Percentiles rank a stretch among this genome's conserved stretches.
Conservation (phyloP, 2,797 vertebrate species). For the Chaunax sp. region DNA sequence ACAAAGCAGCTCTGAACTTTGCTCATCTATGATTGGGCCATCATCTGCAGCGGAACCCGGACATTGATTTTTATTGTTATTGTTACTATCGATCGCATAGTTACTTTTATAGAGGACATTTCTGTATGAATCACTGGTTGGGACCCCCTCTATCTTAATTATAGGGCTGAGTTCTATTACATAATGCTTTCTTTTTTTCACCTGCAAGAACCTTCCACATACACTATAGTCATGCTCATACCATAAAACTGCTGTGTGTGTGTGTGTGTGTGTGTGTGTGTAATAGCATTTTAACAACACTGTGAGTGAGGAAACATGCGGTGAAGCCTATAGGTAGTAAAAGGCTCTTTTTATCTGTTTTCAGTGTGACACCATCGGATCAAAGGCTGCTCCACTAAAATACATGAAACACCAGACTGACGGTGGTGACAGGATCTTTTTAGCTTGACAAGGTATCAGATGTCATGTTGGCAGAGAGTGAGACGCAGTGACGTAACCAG, state of each 20-base stretch:
- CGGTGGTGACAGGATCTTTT: slow-evolving; percentile 35
- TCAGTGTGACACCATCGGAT: slow-evolving; percentile 54
- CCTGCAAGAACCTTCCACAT: slow-evolving; percentile 24
- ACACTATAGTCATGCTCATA: slow-evolving; percentile 14
- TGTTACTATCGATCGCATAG: too few species aligned
- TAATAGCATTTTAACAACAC: slow-evolving; percentile 45
- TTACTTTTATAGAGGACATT: background rate
- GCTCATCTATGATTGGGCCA: background rate
- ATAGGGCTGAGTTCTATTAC: slow-evolving; percentile 41
- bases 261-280: slow-evolving; percentile 36
- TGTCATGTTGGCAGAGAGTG: slow-evolving; percentile 34
- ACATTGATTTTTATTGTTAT: too few species aligned
- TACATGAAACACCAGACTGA: slow-evolving; percentile 54
- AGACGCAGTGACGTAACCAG: slow-evolving; percentile 39
- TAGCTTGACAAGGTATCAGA: slow-evolving; percentile 45
- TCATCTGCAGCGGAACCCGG: too few species aligned
- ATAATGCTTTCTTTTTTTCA: slow-evolving; percentile 28
- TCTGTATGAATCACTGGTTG: slow-evolving; percentile 22
- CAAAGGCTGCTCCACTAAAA: slow-evolving; percentile 43
- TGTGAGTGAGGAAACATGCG: slow-evolving; percentile 40
- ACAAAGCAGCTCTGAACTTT: slow-evolving; percentile 9
- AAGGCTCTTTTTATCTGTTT: slow-evolving; percentile 62
- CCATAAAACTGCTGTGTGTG: slow-evolving; percentile 25
- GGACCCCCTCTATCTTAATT: slow-evolving; percentile 35
- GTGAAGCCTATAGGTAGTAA: slow-evolving; percentile 41